A percentile compares a stretch with the other conserved stretches of the same genome.
These are phyloP conservation scores for Urocynchramus pylzowi DNA, from an alignment of 2,113 vertebrate genomes.

Conservation along the genomic window DNA sequence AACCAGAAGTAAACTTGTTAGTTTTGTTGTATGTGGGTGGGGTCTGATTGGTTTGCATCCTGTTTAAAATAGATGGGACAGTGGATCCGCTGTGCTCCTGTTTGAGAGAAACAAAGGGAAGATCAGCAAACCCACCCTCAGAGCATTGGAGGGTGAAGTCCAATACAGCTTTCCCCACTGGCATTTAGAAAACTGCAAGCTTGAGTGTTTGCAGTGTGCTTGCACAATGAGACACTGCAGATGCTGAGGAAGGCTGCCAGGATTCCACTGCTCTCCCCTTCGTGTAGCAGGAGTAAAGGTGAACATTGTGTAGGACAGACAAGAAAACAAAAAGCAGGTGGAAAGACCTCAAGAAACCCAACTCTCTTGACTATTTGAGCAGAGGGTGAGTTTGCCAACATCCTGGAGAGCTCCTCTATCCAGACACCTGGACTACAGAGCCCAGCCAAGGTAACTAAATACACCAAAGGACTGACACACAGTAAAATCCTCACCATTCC, in stretches of 20 bases:
- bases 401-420: neutral
- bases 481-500: neutral
- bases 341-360: neutral
- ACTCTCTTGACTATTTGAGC: neutral
- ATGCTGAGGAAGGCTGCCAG: neutral
- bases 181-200: neutral
- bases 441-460: neutral
- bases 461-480: too few relatives aligned
- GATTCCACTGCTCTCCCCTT: neutral
- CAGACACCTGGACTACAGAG: neutral
- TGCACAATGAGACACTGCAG: neutral
- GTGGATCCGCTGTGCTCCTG: slow-evolving; percentile 97
- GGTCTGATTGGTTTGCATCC: slow-evolving; percentile 97
- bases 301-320: neutral
- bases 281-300: neutral
- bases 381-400: neutral
- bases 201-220: neutral
- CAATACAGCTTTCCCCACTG: neutral
- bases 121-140: neutral
- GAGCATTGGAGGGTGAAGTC: neutral
- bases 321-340: neutral
- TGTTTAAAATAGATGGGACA: slow-evolving; percentile 94
- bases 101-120: neutral
- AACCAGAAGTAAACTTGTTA: slow-evolving; percentile 95
- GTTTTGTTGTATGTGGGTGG: slow-evolving; percentile 97